These are phyloP conservation scores for Falco columbarius DNA, from an alignment of 2,797 vertebrate species.

Conservation along the genomic window DNA sequence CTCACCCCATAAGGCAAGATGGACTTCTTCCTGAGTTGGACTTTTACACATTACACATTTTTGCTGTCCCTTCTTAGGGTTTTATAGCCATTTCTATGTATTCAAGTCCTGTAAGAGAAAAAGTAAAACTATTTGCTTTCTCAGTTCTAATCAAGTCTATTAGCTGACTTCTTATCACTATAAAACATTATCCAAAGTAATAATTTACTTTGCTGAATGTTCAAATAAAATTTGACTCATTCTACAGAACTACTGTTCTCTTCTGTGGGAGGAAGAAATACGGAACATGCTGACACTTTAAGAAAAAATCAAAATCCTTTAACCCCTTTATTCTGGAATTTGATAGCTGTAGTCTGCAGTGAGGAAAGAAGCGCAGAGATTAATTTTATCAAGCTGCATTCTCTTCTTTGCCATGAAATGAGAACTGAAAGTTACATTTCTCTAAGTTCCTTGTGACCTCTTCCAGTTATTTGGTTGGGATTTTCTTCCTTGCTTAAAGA, in stretches of 20 bases:
- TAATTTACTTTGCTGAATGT: constrained; percentile 39
- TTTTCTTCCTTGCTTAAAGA: background rate
- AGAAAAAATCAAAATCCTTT: background rate
- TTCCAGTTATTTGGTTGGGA: background rate
- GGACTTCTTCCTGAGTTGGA: background rate
- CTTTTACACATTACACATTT: background rate
- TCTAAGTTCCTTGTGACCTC: background rate
- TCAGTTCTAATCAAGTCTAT: constrained; percentile 45
- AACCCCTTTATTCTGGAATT: background rate
- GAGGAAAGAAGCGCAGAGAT: background rate
- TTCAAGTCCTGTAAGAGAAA: background rate
- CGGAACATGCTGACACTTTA: background rate
- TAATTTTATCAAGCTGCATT: background rate
- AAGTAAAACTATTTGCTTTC: constrained; percentile 9
- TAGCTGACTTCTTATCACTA: constrained; percentile 16
- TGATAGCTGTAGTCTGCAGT: background rate
- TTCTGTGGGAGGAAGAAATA: background rate
- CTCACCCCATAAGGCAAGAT: background rate
- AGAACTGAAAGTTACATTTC: background rate
- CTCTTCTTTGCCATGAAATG: background rate
- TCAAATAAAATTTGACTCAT: constrained; percentile 31
- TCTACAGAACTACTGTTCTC: background rate
- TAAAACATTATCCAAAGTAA: constrained; percentile 5
- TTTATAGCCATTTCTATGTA: background rate
- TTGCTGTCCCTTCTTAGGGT: background rate